Conservation (phyloP, 92 coral and sea anemone species). For the Zoanthus sansibaricus region DNA sequence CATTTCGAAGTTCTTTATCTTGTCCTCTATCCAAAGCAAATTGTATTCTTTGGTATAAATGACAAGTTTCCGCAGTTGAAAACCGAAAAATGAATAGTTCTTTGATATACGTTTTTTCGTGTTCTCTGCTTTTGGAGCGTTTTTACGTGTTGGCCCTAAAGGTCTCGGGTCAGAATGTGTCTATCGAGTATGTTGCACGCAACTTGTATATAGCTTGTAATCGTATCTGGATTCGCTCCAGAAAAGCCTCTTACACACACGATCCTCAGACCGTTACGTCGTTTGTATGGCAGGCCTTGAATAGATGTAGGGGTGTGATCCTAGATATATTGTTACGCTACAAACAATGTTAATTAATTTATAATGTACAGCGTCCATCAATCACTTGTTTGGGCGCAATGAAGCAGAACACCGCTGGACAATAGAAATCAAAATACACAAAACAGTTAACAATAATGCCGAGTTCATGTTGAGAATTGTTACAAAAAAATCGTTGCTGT, state of each 20-base stretch:
- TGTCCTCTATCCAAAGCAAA: slow-evolving; percentile 40
- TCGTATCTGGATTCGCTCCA: slow-evolving; percentile 61
- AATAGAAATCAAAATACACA: slow-evolving; percentile 88
- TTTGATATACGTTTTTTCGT: slow-evolving; percentile 43
- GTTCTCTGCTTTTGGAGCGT: slow-evolving; percentile 24
- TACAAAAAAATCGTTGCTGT: slow-evolving; percentile 46
- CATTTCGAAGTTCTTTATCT: slow-evolving; percentile 69
- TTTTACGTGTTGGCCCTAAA: slow-evolving; percentile 34
- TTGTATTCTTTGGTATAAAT: slow-evolving; percentile 38
- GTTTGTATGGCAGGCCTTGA: slow-evolving; percentile 82
- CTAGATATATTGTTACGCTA: slow-evolving; percentile 95
- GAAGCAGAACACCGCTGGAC: slow-evolving; percentile 82
- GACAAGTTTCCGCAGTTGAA: slow-evolving; percentile 31
- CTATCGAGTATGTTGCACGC: slow-evolving; percentile 33
- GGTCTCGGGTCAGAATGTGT: slow-evolving; percentile 48
- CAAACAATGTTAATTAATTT: slow-evolving; percentile 99
- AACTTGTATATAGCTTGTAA: slow-evolving; percentile 28
- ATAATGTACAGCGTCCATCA: slow-evolving; percentile 98
- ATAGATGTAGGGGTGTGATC: slow-evolving; percentile 88
- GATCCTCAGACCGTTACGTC: slow-evolving; percentile 85
- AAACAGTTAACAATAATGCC: slow-evolving; percentile 82
- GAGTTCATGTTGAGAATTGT: slow-evolving; percentile 79
- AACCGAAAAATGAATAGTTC: slow-evolving; percentile 44
- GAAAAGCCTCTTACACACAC: slow-evolving; percentile 44
- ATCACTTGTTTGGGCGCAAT: slow-evolving; percentile 83